Percentiles rank a stretch among this genome's conserved stretches.
These are phyloP conservation scores for Flexamia atlantica DNA, from an alignment of 2,888 invertebrate species.

Conservation along the genomic window DNA sequence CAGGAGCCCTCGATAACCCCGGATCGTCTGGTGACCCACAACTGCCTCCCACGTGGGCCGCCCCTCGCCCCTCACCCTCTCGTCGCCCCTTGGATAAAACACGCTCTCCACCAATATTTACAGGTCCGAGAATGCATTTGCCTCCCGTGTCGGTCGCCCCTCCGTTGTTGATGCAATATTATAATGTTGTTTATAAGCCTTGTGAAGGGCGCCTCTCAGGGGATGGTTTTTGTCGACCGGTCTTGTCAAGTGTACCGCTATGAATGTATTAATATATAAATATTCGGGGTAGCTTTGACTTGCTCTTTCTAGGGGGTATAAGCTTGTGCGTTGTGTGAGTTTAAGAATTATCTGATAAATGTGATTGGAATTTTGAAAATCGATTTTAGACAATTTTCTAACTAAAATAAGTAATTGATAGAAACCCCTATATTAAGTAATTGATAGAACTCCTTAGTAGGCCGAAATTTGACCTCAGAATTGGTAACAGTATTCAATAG, in stretches of 20 bases:
- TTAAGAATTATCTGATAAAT: no score
- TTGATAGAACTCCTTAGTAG: no score
- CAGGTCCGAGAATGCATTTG: conserved; percentile 55
- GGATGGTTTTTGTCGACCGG: background rate
- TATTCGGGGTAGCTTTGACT: background rate
- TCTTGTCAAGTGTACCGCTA: background rate
- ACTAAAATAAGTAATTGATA: no score
- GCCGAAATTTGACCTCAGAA: no score
- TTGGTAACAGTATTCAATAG: no score
- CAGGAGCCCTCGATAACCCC: background rate
- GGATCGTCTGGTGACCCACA: conserved; percentile 3
- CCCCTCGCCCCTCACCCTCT: background rate
- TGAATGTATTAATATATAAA: conserved; percentile 2
- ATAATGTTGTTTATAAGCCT: conserved; percentile 41
- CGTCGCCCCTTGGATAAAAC: background rate
- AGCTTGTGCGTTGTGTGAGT: no score
- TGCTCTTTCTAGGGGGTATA: no score
- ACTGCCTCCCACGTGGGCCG: conserved; percentile 25
- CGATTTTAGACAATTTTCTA: no score
- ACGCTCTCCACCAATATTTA: conserved; percentile 48
- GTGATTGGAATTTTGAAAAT: no score
- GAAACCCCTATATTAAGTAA: no score
- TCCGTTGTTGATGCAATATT: conserved; percentile 36
- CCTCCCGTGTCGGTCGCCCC: conserved; percentile 2
- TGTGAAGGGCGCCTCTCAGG: background rate